Evolutionary conservation across 2,113 vertebrate genomes (phyloP).

Genomic region (Actenoides lindsayi): DNA sequence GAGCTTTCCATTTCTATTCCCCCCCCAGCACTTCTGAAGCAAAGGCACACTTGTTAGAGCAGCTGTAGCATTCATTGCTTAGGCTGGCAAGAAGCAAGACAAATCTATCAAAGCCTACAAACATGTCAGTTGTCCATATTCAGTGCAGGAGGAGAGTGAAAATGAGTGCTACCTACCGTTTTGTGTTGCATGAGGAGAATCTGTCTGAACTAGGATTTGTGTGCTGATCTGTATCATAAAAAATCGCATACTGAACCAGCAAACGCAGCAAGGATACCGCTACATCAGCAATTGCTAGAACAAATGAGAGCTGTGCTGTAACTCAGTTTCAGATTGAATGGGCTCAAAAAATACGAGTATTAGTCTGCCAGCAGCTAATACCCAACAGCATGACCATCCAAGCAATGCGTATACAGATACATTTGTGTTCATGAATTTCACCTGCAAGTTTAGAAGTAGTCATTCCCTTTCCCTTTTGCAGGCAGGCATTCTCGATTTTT

Average conservation of each 20-base stretch:
- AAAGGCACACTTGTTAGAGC: fast-evolving
- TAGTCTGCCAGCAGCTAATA: neutral
- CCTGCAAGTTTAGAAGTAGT: neutral
- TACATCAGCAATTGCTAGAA: conserved; percentile 17
- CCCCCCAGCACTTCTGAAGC: neutral
- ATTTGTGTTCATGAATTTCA: neutral
- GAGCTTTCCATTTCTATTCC: neutral
- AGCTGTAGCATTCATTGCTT: neutral
- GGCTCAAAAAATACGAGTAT: neutral
- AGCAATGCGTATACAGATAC: neutral
- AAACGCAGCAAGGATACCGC: neutral
- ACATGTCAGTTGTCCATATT: neutral
- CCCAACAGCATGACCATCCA: neutral
- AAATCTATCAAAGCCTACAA: neutral
- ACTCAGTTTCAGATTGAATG: neutral
- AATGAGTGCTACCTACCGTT: fast-evolving
- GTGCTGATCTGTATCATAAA: neutral
- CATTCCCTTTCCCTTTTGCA: neutral
- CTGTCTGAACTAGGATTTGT: neutral
- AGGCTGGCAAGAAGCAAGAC: neutral
- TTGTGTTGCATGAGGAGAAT: neutral
- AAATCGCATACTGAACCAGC: neutral
- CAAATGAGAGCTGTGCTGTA: neutral
- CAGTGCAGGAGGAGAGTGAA: neutral
- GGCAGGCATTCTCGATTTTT: neutral